Evolutionary conservation across 2,888 invertebrate genomes (phyloP).

Genomic region (Oxyteleia sp.): DNA sequence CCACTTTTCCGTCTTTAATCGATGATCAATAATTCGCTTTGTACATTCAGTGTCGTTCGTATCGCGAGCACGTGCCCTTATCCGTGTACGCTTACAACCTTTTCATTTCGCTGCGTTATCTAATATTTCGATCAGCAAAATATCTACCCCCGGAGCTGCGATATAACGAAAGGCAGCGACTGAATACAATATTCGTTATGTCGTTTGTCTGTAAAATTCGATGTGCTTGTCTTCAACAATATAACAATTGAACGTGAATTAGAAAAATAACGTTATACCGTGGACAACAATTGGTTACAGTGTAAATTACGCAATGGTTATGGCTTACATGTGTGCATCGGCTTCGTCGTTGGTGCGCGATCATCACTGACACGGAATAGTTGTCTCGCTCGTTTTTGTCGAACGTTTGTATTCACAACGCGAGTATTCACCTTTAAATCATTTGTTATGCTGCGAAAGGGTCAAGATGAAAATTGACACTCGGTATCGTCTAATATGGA

Average conservation of each 20-base stretch:
- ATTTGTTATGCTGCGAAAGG: too few species aligned
- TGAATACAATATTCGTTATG: conserved; percentile 69
- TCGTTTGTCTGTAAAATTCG: conserved; percentile 82
- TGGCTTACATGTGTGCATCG: conserved; percentile 46
- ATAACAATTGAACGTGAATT: conserved; percentile 88
- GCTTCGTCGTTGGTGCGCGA: conserved; percentile 31
- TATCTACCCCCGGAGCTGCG: conserved; percentile 67
- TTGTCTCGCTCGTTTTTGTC: background rate
- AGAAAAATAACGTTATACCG: conserved; percentile 88
- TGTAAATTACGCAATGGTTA: conserved; percentile 63
- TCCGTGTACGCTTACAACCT: conserved; percentile 62
- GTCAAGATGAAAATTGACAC: too few species aligned
- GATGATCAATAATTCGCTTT: conserved; percentile 62
- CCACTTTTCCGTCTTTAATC: conserved; percentile 42
- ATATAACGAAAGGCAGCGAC: conserved; percentile 75
- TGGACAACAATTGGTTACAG: conserved; percentile 86
- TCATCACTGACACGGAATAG: conserved; percentile 40
- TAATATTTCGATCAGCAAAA: conserved; percentile 63
- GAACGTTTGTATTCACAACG: too few species aligned
- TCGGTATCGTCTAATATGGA: too few species aligned
- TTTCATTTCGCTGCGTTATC: conserved; percentile 44
- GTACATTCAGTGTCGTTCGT: conserved; percentile 63
- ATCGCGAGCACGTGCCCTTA: conserved; percentile 61
- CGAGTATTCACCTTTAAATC: too few species aligned
- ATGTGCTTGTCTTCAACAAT: conserved; percentile 87